Evolutionary conservation across 2,797 vertebrate species (phyloP).

Genomic region (Rhinella marina): DNA sequence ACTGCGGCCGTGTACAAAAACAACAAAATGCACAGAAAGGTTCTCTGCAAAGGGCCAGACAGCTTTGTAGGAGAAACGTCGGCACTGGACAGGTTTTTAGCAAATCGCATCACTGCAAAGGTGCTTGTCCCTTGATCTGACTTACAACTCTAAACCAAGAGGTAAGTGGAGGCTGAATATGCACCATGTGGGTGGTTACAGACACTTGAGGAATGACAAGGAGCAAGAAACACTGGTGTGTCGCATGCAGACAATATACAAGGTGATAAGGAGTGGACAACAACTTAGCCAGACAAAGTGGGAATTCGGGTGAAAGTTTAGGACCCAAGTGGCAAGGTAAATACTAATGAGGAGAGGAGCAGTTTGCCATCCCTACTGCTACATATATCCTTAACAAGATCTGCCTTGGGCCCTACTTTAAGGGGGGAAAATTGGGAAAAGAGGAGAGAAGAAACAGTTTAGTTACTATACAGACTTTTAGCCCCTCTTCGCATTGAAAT

Average conservation of each 20-base stretch:
- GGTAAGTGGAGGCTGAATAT: slow-evolving; percentile 27
- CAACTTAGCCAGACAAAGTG: slow-evolving; percentile 34
- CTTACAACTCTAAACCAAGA: neutral
- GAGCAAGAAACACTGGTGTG: slow-evolving; percentile 38
- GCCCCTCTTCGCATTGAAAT: neutral
- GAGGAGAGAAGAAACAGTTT: neutral
- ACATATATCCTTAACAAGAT: neutral
- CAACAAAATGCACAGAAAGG: neutral
- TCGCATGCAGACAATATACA: slow-evolving; percentile 75
- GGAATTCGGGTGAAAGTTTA: slow-evolving; percentile 11
- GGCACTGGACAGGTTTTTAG: neutral
- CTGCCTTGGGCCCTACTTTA: neutral
- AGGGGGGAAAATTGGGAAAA: too few species aligned
- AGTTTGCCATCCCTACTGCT: neutral
- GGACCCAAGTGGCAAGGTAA: neutral
- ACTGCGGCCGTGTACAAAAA: neutral
- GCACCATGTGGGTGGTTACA: slow-evolving; percentile 11
- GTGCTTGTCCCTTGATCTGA: neutral
- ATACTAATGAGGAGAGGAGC: neutral
- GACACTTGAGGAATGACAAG: slow-evolving; percentile 22
- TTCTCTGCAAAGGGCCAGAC: neutral
- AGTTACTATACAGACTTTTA: neutral
- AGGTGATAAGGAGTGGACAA: slow-evolving; percentile 60
- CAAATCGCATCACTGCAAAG: neutral
- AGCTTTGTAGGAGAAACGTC: neutral